Percentiles rank a stretch among this genome's conserved stretches.
Evolutionary conservation across 2,888 invertebrate species (phyloP).

Genomic region (Andricus quercusramuli): DNA sequence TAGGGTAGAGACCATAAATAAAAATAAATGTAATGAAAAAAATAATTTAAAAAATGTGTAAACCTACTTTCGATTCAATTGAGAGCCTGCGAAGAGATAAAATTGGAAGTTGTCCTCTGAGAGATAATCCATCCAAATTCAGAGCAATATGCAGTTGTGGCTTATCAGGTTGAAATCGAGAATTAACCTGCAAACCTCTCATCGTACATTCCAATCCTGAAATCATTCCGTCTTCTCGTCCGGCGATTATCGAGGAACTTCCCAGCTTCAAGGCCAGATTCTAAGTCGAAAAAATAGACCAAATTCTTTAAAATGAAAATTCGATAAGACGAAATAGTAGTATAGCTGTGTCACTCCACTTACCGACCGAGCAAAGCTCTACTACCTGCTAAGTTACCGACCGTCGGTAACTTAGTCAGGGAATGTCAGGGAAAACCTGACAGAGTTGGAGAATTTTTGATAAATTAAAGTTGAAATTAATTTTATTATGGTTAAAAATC

Average conservation of each 20-base stretch:
- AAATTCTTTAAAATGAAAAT: conserved; percentile 36
- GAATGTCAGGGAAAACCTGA: too few relatives aligned
- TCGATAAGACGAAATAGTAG: background rate
- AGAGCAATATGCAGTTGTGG: conserved; percentile 68
- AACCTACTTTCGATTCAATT: conserved; percentile 70
- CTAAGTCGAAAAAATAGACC: conserved; percentile 77
- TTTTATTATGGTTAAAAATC: too few relatives aligned
- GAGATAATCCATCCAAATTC: conserved; percentile 71
- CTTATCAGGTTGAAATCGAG: conserved; percentile 70
- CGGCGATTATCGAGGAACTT: conserved; percentile 85
- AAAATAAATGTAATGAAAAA: too few relatives aligned
- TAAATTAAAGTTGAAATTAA: too few relatives aligned
- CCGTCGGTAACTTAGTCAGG: too few relatives aligned
- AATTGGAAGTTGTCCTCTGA: conserved; percentile 74
- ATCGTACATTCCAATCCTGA: conserved; percentile 86
- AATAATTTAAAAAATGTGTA: too few relatives aligned
- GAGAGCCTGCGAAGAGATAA: conserved; percentile 71
- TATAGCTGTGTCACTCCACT: too few relatives aligned
- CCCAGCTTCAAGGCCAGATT: conserved; percentile 88
- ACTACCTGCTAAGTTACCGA: too few relatives aligned
- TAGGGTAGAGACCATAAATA: background rate
- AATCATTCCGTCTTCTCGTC: conserved; percentile 83
- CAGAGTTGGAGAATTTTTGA: too few relatives aligned
- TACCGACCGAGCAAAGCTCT: too few relatives aligned
- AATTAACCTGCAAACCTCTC: conserved; percentile 82